Evolutionary conservation across 2,888 invertebrate species (phyloP).

Genomic region (Pristionchus exspectatus): DNA sequence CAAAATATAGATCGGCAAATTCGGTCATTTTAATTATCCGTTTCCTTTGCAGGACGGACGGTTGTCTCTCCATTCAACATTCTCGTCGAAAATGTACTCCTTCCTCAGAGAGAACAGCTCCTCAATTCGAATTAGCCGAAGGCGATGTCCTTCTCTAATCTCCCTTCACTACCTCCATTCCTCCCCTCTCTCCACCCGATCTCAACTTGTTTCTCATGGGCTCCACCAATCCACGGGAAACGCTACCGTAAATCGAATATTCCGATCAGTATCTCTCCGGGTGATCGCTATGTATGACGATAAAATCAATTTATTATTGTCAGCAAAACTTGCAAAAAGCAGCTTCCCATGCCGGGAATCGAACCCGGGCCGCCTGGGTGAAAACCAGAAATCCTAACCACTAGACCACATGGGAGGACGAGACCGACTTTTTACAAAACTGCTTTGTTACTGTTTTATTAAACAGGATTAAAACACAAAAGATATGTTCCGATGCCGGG

Average conservation of each 20-base stretch:
- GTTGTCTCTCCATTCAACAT: constrained; percentile 18
- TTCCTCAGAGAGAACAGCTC: neutral
- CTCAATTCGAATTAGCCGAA: constrained; percentile 32
- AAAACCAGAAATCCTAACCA: constrained; percentile 77
- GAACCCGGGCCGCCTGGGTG: constrained; percentile 77
- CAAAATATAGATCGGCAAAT: no score
- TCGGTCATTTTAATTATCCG: neutral
- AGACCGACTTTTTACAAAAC: neutral
- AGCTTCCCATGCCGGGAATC: constrained; percentile 76
- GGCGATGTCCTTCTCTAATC: constrained; percentile 46
- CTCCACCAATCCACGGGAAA: constrained; percentile 33
- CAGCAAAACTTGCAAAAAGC: neutral
- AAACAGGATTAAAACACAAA: neutral
- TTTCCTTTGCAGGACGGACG: constrained; percentile 37
- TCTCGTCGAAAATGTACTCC: constrained; percentile 25
- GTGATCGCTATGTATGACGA: neutral
- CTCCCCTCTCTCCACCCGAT: neutral
- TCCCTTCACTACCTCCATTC: neutral
- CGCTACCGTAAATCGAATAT: constrained; percentile 11
- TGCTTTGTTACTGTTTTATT: neutral
- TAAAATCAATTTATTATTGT: neutral
- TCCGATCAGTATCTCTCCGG: neutral
- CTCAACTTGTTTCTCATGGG: constrained; percentile 44
- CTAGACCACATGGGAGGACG: constrained; percentile 73
- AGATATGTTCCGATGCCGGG: constrained; percentile 65